Evolutionary conservation across 2,888 invertebrate species (phyloP).

Genomic region (Papilio gigon): DNA sequence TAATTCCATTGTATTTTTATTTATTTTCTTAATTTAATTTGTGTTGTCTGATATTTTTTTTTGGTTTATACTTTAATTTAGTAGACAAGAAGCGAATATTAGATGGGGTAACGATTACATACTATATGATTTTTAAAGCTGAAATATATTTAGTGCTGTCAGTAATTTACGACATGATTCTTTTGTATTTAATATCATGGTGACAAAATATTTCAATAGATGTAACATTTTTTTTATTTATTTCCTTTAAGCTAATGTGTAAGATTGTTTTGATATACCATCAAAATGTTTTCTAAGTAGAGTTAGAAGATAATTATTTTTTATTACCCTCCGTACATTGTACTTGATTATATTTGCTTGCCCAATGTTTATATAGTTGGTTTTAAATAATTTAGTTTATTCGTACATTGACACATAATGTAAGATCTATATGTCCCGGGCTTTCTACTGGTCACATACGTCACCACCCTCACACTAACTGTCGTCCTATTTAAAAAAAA

Average conservation of each 20-base stretch:
- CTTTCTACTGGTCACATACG: too few relatives aligned
- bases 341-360: not conserved
- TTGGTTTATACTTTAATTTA: slow-evolving; percentile 24
- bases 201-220: too few relatives aligned
- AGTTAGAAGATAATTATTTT: not conserved
- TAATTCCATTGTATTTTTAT: slow-evolving; percentile 48
- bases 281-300: not conserved
- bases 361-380: not conserved
- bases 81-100: slow-evolving; percentile 33
- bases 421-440: not conserved
- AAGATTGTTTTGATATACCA: not conserved
- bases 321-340: not conserved
- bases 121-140: not conserved
- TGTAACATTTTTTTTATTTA: not conserved
- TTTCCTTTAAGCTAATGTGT: not conserved
- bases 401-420: not conserved
- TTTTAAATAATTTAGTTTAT: not conserved
- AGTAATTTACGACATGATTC: too few relatives aligned
- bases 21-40: slow-evolving; percentile 19
- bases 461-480: too few relatives aligned
- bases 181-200: too few relatives aligned
- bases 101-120: not conserved
- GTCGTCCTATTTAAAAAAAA: too few relatives aligned
- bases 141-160: too few relatives aligned
- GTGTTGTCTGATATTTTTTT: not conserved